Base-by-base conservation (phyloP, 2,888 invertebrate genomes). In the Lithophane socia region DNA sequence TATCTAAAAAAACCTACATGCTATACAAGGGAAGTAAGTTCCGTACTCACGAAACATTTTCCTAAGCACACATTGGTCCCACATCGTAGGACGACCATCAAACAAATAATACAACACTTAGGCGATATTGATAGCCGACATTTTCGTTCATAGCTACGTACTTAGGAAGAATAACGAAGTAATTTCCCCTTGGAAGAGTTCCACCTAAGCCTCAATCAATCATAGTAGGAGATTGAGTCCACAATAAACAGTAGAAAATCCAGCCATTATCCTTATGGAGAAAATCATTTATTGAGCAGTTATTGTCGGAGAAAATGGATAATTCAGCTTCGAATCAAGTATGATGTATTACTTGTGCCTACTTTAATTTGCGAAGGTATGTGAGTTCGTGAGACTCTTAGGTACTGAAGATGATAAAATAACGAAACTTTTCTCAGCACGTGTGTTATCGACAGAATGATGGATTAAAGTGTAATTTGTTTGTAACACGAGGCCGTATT, bases 161-260 rank as follows among this genome's bases (percentile, higher is more conserved):
- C 86, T 88, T 80, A 88, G 86, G 82, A 86, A 87, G 87, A 92
- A 93, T 92, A 93, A 92, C 91, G 87, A 88, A 91, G 92, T 93
- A 92, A 93, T 94, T 93, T 93, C 90, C 89, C 90, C 90, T 93
- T 92, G 91, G 92, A 92, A 90, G 91, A 92, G 92, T 94, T 94
- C 92, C 93, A 92, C 91, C 90, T 92, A 93, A 93, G 92, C 92
- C 91, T 92, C 93, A 93, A 94, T 95, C 95, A 94, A 94, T 95
- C 95, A 94, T 94, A 90, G 87, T 86, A 86, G 84, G 88, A 90
- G 91, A 93, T 92, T 90, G 92, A 93, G 94, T 92, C 92, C 90
- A 94, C 93, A 94, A 93, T 93, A 94, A 94, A 94, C 93, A 93
- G 92, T 85, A 92, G 92, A 92, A 92, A 92, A 92, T 92, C 92